Evolutionary conservation across 2,797 vertebrate species (phyloP).

Genomic region (Spea hammondii): DNA sequence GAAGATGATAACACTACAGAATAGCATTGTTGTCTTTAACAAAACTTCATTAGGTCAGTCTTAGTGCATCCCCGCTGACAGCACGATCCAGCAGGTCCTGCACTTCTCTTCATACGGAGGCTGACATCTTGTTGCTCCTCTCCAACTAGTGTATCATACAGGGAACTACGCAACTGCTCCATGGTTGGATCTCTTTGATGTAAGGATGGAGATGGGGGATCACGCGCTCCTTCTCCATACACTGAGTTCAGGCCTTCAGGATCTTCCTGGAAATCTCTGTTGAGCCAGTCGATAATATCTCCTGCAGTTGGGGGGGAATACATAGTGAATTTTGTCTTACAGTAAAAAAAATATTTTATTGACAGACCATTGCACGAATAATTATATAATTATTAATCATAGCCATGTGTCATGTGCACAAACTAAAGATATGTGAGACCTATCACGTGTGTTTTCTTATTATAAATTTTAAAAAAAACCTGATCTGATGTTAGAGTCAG

Average conservation of each 20-base stretch:
- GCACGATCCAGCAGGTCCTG: conserved; percentile 67
- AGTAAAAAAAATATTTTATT: too few species aligned
- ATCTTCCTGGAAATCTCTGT: conserved; percentile 38
- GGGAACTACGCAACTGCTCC: conserved; percentile 31
- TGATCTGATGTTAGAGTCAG: too few species aligned
- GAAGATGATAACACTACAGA: too few species aligned
- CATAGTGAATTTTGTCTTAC: too few species aligned
- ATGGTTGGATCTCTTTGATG: conserved; percentile 25
- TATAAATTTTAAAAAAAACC: too few species aligned
- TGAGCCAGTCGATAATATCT: conserved; percentile 51
- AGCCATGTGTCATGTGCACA: too few species aligned
- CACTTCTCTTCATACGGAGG: conserved; percentile 52
- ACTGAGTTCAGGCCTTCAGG: conserved; percentile 31
- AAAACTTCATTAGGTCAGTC: conserved; percentile 73
- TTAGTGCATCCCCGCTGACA: conserved; percentile 75
- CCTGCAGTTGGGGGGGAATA: conserved; percentile 31
- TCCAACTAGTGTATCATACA: conserved; percentile 26
- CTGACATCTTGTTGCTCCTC: conserved; percentile 35
- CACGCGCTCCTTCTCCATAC: conserved; percentile 10
- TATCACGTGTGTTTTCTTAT: too few species aligned
- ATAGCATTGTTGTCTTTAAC: conserved; percentile 52
- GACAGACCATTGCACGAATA: too few species aligned
- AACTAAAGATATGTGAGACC: too few species aligned
- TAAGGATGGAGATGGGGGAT: conserved; percentile 9
- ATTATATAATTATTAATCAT: too few species aligned